Percentiles rank a stretch among this genome's conserved stretches.
phyloP scores from a whole-genome alignment of 1,140 invertebrate genomes.

The Potamilus streckersoni region DNA sequence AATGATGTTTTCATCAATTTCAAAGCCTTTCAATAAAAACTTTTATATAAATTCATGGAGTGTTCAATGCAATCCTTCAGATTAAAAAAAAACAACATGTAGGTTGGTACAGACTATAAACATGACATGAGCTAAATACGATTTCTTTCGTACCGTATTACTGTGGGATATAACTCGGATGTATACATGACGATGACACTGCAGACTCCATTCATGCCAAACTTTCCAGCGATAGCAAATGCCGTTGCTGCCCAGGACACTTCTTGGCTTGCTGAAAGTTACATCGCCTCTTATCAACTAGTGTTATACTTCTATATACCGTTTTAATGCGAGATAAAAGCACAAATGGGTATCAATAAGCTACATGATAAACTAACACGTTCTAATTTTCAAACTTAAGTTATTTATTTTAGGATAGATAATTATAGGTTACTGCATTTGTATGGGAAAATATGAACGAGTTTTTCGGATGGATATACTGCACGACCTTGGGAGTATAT shows the following conservation, averaged over 20 bases:
- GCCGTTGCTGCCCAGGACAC: conserved; percentile 19
- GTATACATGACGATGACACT: conserved; percentile 92
- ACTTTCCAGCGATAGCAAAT: conserved; percentile 83
- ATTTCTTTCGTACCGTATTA: conserved; percentile 63
- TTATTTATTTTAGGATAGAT: background rate
- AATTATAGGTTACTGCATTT: too few relatives aligned
- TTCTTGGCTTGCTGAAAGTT: background rate
- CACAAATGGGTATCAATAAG: background rate
- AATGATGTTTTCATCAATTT: too few relatives aligned
- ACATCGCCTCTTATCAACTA: background rate
- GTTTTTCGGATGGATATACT: too few relatives aligned
- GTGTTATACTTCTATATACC: background rate
- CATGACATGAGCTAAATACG: background rate
- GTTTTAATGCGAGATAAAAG: background rate
- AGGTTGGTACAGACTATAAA: background rate
- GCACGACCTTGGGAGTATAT: too few relatives aligned
- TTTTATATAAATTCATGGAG: too few relatives aligned
- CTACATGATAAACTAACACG: background rate
- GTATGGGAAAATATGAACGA: too few relatives aligned
- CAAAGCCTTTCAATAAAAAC: too few relatives aligned
- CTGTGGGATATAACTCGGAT: conserved; percentile 82
- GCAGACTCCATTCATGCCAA: conserved; percentile 81
- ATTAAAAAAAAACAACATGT: background rate
- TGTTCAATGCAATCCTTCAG: too few relatives aligned
- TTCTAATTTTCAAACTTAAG: background rate